Conservation (phyloP, 2,888 invertebrate genomes). For the Andrena bucephala region DNA sequence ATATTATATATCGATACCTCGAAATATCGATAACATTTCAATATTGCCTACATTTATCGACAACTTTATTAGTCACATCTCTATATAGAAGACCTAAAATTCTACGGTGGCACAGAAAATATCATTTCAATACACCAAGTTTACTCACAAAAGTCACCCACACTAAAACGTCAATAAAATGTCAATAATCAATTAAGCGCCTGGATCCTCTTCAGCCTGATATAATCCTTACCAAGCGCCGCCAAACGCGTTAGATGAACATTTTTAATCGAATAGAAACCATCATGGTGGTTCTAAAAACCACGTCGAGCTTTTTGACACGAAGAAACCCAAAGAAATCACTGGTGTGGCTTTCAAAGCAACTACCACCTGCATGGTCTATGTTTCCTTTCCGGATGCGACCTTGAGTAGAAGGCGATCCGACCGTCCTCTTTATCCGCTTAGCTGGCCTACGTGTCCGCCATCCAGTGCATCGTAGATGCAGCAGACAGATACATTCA, state of each 20-base stretch:
- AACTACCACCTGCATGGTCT: conserved; percentile 59
- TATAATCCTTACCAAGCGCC: conserved; percentile 54
- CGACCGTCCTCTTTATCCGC: conserved; percentile 59
- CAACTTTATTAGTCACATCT: too few species aligned
- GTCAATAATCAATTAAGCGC: conserved; percentile 34
- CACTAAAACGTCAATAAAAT: conserved; percentile 1
- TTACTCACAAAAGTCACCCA: background rate
- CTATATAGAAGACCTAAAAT: too few species aligned
- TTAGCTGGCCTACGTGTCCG: conserved; percentile 32
- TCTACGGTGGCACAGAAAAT: too few species aligned
- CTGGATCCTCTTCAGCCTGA: conserved; percentile 49
- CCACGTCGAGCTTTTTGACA: conserved; percentile 36
- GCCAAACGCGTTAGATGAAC: conserved; percentile 39
- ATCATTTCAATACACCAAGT: background rate
- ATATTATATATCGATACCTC: too few species aligned
- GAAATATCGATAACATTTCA: too few species aligned
- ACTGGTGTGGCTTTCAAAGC: conserved; percentile 61
- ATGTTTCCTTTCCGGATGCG: conserved; percentile 69
- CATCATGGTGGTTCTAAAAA: background rate
- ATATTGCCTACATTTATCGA: too few species aligned
- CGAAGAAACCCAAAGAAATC: conserved; percentile 23
- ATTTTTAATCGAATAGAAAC: conserved; percentile 57
- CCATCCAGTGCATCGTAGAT: conserved; percentile 44
- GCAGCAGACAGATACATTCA: conserved; percentile 43
- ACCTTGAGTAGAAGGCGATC: conserved; percentile 69